These are phyloP conservation scores for Acholoe squamosa DNA, from an alignment of 2,888 invertebrate species.

Conservation along the genomic window DNA sequence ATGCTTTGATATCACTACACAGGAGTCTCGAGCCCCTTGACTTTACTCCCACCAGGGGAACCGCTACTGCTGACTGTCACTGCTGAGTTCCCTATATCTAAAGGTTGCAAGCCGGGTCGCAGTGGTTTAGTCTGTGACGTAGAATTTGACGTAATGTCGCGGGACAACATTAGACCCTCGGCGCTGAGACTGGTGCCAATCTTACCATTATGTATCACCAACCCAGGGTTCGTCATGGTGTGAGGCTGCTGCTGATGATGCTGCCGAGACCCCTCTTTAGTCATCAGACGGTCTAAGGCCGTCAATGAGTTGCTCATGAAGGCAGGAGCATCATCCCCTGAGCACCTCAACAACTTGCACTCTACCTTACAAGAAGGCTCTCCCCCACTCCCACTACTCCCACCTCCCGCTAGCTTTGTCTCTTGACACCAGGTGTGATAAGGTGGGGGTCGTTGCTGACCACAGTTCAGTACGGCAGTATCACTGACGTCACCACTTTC, in stretches of 20 bases:
- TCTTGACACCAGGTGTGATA: background rate
- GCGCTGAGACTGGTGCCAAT: slow-evolving; percentile 51
- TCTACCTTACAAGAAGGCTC: slow-evolving; percentile 31
- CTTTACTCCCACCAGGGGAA: slow-evolving; percentile 28
- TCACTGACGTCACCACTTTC: background rate
- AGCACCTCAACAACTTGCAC: slow-evolving; percentile 57
- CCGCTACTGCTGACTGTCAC: background rate
- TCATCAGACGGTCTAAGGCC: slow-evolving; percentile 38
- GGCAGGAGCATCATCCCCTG: background rate
- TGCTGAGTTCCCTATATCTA: background rate
- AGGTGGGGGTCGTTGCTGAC: background rate
- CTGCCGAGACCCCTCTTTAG: background rate
- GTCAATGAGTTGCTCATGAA: slow-evolving; percentile 56
- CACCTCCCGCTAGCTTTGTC: background rate
- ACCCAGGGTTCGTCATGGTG: background rate
- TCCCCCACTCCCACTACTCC: background rate
- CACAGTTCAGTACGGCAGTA: background rate
- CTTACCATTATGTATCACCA: slow-evolving; percentile 9
- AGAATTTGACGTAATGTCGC: background rate
- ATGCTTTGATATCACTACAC: slow-evolving; percentile 51
- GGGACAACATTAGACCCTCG: background rate
- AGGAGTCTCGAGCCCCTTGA: slow-evolving; percentile 61
- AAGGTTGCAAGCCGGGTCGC: slow-evolving; percentile 2
- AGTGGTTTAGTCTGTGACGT: background rate
- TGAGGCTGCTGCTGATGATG: background rate